These are phyloP conservation scores for Nyctereutes procyonoides DNA, from an alignment of 2,113 vertebrate genomes.

Conservation along the genomic window DNA sequence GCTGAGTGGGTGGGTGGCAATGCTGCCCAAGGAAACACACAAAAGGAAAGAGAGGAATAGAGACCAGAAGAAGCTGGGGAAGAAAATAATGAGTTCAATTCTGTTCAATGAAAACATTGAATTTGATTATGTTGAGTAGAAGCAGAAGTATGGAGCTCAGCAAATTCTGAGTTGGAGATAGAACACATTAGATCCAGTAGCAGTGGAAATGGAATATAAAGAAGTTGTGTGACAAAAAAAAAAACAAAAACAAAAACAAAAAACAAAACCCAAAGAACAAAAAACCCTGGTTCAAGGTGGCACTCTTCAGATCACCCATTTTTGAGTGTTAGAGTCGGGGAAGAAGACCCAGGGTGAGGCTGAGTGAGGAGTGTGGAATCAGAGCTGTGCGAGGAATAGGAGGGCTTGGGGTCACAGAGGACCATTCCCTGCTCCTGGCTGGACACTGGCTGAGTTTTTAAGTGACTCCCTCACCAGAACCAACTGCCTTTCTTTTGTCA, in stretches of 20 bases:
- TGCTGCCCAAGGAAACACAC: neutral
- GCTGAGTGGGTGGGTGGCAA: neutral
- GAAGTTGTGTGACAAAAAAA: neutral
- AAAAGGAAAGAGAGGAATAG: neutral
- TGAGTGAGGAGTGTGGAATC: neutral
- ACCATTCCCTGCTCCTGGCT: neutral
- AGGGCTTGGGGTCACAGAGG: too few species aligned
- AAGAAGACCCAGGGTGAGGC: neutral
- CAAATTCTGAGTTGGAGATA: neutral
- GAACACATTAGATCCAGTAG: neutral
- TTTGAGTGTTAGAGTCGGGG: neutral
- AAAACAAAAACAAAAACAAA: neutral
- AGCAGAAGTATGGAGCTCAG: neutral
- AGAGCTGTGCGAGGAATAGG: neutral
- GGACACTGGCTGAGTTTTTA: neutral
- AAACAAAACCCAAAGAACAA: neutral
- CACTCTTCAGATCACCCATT: neutral
- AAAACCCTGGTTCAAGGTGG: neutral
- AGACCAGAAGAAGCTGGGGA: neutral
- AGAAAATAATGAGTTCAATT: neutral
- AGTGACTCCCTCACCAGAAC: neutral
- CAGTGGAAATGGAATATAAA: neutral
- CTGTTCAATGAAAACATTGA: neutral
- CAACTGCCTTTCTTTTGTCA: neutral
- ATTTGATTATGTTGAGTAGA: neutral